Conservation (phyloP, 2,113 vertebrate genomes). For the Callopanchax toddi region DNA sequence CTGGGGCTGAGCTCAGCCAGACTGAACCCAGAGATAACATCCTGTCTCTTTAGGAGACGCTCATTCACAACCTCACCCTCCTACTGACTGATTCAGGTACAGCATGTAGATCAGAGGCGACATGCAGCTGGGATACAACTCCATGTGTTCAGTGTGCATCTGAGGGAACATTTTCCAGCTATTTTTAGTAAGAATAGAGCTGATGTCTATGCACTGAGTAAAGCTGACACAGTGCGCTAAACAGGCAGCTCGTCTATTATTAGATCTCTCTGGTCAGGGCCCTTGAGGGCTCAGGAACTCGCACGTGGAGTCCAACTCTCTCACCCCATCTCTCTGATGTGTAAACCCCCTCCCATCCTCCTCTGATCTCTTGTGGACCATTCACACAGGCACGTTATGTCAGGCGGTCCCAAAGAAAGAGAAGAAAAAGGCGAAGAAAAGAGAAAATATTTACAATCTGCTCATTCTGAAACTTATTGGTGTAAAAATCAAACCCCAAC, state of each 20-base stretch:
- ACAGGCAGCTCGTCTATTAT: constrained; percentile 55
- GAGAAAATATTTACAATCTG: too few relatives aligned
- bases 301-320: constrained; percentile 56
- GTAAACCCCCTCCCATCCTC: neutral
- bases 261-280: constrained; percentile 39
- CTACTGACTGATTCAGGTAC: too few relatives aligned
- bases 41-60: neutral
- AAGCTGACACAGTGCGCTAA: constrained; percentile 32
- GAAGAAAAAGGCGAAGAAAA: too few relatives aligned
- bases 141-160: neutral
- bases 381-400: constrained; percentile 27
- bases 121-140: neutral
- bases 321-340: constrained; percentile 36
- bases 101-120: neutral
- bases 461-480: too few relatives aligned
- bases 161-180: neutral
- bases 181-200: constrained; percentile 18
- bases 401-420: neutral
- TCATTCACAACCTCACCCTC: neutral
- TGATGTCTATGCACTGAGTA: constrained; percentile 20
- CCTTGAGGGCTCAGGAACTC: constrained; percentile 25
- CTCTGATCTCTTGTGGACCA: constrained; percentile 32
- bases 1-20: too few relatives aligned
- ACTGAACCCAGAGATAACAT: neutral
- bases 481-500: too few relatives aligned